Conservation (phyloP, 2,797 vertebrate genomes). For the Myioborus melanocephalus region DNA sequence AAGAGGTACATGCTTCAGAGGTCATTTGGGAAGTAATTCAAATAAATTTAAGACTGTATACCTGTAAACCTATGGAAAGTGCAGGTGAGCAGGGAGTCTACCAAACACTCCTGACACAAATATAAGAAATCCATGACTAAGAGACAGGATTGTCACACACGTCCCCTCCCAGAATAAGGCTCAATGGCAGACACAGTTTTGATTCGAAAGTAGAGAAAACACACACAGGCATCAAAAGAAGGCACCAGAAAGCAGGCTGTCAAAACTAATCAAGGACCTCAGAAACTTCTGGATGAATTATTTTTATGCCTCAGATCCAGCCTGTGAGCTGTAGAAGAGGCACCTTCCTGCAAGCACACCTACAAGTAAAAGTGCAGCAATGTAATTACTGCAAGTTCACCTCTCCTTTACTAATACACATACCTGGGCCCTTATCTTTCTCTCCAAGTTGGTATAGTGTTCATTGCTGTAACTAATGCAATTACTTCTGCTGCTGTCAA, state of each 20-base stretch:
- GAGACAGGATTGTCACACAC: fast-evolving
- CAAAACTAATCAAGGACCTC: neutral
- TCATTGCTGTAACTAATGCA: neutral
- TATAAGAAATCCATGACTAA: neutral
- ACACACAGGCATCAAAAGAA: neutral
- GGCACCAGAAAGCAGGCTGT: neutral
- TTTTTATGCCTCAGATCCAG: neutral
- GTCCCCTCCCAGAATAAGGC: neutral
- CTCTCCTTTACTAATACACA: neutral
- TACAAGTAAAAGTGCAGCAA: neutral
- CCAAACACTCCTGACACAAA: neutral
- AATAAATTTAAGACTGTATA: neutral
- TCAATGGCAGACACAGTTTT: neutral
- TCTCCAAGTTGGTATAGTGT: neutral
- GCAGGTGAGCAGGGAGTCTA: neutral
- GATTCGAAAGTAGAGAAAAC: neutral
- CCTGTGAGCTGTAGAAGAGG: neutral
- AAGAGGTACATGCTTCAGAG: neutral
- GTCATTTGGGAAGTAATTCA: neutral
- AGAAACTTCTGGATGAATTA: neutral
- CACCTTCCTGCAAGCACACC: neutral
- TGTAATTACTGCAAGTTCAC: neutral
- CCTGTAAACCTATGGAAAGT: neutral
- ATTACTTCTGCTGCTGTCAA: neutral
- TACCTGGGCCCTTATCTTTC: neutral